Base-by-base conservation (phyloP, 2,888 invertebrate genomes). In the Lordiphosa fenestrarum region DNA sequence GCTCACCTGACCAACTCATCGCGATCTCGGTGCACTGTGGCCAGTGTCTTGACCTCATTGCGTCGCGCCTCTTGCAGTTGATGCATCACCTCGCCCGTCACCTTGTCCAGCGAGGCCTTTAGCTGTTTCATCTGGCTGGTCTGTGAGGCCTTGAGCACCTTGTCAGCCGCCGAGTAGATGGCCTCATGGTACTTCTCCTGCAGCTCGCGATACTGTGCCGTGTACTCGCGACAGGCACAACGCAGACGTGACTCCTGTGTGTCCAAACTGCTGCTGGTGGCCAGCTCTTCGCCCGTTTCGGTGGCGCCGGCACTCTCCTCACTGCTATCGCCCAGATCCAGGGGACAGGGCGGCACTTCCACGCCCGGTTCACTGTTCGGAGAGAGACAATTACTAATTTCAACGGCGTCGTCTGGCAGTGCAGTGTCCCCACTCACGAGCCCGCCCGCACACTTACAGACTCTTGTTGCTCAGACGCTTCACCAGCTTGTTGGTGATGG, bases 1-100 rank as follows among this genome's bases (percentile, higher is more conserved):
- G 25, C 55, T 9, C 21, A 97, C 96, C 91, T 97, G 94, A 86
- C 97, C 76, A 98, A 92, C 88, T 98, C 98, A 73, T 96, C 97
- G 80, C 97, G 95, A 89, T 98, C 97, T 74, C 95, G 93, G 88
- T 97, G 96, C 60, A 94, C 94, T 88, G 96, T 95, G 21, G 95
- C 94, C 61, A 98, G 90, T 47, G 93, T 93, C 87, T 96, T 97
- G 60, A 97, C 95, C 88, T 98, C 97, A 76, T 95, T 95, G 71
- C 96, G 93, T 63, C 96, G 93, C 58, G 94, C 94, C 56, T 94
- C 93, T 76, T 97, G 96, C 72, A 98, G 90, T 84, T 94, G 93
- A 80, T 95, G 93, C 92, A 96, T 93, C 47, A 96, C 92, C 70
- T 94, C 94, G 30, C 91, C 92, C 2, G 93, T 94, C 76, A 94